These are phyloP conservation scores for Pyrocephalus nanus DNA, from an alignment of 2,797 vertebrate genomes.

Conservation along the genomic window DNA sequence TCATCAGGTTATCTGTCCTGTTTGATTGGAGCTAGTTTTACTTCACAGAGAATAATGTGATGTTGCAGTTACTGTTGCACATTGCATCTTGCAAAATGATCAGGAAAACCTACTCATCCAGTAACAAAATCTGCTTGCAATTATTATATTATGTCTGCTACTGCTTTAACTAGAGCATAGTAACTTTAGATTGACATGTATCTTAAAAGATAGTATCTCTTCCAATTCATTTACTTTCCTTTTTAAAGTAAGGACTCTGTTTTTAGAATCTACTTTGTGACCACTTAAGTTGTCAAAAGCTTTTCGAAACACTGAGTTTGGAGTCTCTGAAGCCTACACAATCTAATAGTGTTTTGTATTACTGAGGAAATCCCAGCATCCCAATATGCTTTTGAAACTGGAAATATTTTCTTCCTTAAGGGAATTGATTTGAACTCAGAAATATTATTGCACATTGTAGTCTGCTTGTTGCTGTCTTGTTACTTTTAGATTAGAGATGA, in stretches of 20 bases:
- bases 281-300: constrained; percentile 26
- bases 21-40: neutral
- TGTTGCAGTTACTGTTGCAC: neutral
- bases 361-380: neutral
- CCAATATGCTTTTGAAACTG: neutral
- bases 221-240: neutral
- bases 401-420: constrained; percentile 12
- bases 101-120: neutral
- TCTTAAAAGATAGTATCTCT: neutral
- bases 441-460: neutral
- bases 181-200: neutral
- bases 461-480: neutral
- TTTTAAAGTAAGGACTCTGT: neutral
- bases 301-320: neutral
- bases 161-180: neutral
- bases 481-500: neutral
- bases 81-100: neutral
- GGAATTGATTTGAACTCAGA: neutral
- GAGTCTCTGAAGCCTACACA: neutral
- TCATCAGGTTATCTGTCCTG: neutral
- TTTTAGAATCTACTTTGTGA: neutral
- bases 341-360: neutral
- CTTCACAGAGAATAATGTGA: neutral
- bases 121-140: neutral
- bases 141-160: neutral